Percentiles rank a stretch among this genome's conserved stretches.
phyloP scores from a whole-genome alignment of 2,113 vertebrate genomes.

The Petaurus breviceps region DNA sequence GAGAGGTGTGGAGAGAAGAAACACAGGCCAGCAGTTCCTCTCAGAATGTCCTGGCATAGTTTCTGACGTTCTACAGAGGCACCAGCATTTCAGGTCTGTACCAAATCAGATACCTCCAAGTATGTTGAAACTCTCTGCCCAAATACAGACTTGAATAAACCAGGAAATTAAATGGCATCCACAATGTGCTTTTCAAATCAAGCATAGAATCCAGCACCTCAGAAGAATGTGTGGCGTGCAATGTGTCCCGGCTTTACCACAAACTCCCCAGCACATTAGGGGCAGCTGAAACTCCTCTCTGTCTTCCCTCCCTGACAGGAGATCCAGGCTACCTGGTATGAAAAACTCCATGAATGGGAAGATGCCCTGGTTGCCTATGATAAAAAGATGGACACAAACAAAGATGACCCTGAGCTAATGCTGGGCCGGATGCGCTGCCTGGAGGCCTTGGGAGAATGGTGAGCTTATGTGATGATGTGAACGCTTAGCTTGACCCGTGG shows the following conservation, averaged over 20 bases:
- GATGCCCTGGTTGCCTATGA: conserved; percentile 97
- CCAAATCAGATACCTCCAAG: not conserved
- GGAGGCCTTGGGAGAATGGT: conserved; percentile 98
- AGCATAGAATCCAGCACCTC: rapidly evolving
- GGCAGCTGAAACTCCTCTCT: not conserved
- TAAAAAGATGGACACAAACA: conserved; percentile 98
- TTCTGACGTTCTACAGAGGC: not conserved
- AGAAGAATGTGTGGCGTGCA: not conserved
- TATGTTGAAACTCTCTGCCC: not conserved
- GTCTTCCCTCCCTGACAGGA: conserved; percentile 83
- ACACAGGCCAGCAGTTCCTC: not conserved
- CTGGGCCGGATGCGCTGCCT: conserved; percentile 98
- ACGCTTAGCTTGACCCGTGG: not conserved
- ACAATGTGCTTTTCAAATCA: not conserved
- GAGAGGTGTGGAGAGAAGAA: not conserved
- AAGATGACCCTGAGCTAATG: conserved; percentile 97
- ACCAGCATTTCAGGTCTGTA: not conserved
- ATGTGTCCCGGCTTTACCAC: not conserved
- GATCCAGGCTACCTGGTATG: conserved; percentile 99
- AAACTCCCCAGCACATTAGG: not conserved
- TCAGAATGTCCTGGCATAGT: not conserved
- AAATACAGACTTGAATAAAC: not conserved
- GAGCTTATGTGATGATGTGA: conserved; percentile 58
- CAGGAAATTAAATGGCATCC: not conserved
- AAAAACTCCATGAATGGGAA: conserved; percentile 99